Evolutionary conservation across 1,140 invertebrate genomes (phyloP).

Genomic region (Chymomyza costata): DNA sequence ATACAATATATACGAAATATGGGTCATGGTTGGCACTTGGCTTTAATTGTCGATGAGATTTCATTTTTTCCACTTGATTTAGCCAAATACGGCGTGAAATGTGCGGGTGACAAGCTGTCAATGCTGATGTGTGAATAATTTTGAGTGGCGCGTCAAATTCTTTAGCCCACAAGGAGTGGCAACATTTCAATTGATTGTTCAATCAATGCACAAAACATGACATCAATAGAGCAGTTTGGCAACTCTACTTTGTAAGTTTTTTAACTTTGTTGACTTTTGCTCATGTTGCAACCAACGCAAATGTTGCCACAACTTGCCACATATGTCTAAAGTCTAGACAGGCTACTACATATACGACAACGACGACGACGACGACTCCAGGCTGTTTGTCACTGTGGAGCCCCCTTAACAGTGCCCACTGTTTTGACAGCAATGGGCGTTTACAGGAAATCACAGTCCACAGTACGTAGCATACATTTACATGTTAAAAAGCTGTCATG

Average conservation of each 20-base stretch:
- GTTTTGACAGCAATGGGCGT: constrained; percentile 5
- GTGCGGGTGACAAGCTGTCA: constrained; percentile 23
- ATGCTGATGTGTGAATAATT: neutral
- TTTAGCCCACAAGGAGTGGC: too few species aligned
- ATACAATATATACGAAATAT: constrained; percentile 9
- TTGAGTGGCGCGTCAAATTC: neutral
- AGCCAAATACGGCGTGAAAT: constrained; percentile 12
- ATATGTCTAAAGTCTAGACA: neutral
- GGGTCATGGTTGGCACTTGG: constrained; percentile 17
- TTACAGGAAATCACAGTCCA: constrained; percentile 38
- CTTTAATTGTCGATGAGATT: constrained; percentile 34
- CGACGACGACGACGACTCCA: too few species aligned
- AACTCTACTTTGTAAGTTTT: too few species aligned
- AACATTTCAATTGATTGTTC: too few species aligned
- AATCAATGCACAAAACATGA: too few species aligned
- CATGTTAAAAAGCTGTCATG: constrained; percentile 47
- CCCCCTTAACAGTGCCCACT: neutral
- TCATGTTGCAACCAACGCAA: too few species aligned
- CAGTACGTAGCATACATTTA: too few species aligned
- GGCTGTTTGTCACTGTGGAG: too few species aligned
- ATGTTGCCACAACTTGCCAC: too few species aligned
- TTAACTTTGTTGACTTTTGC: too few species aligned
- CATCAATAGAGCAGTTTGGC: too few species aligned
- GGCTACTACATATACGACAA: too few species aligned
- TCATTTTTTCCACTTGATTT: constrained; percentile 39